A percentile compares a stretch with the other conserved stretches of the same genome.
These are phyloP conservation scores for Hanleya hanleyi DNA, from an alignment of 2,888 invertebrate genomes.

Conservation along the genomic window DNA sequence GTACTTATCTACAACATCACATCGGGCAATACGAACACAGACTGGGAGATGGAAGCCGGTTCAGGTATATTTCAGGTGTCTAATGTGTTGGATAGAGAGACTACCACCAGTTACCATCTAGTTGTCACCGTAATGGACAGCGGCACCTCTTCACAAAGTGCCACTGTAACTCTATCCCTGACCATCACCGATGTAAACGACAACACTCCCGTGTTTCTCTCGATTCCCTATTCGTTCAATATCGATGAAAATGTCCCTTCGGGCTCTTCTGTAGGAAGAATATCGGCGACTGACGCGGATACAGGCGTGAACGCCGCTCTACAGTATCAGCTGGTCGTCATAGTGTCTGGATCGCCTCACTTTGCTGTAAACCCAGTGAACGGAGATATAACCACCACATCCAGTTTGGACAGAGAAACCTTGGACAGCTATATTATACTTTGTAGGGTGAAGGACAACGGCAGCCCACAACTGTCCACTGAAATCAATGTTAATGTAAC, in stretches of 20 bases:
- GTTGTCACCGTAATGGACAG: slow-evolving; percentile 44
- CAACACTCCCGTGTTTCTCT: slow-evolving; percentile 50
- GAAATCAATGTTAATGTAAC: slow-evolving; percentile 50
- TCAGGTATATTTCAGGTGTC: slow-evolving; percentile 46
- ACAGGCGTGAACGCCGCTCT: slow-evolving; percentile 48
- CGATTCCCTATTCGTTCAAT: slow-evolving; percentile 43
- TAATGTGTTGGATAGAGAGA: slow-evolving; percentile 57
- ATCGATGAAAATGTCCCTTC: slow-evolving; percentile 52
- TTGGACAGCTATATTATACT: slow-evolving; percentile 41
- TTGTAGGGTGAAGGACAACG: slow-evolving; percentile 51
- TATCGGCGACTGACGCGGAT: slow-evolving; percentile 56
- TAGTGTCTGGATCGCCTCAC: slow-evolving; percentile 40
- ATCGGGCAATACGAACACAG: slow-evolving; percentile 51
- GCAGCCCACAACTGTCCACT: slow-evolving; percentile 42
- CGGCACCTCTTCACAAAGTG: slow-evolving; percentile 36
- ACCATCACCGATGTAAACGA: slow-evolving; percentile 59
- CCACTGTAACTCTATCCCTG: slow-evolving; percentile 44
- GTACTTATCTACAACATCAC: slow-evolving; percentile 49
- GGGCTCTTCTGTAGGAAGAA: slow-evolving; percentile 40
- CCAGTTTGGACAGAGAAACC: slow-evolving; percentile 48
- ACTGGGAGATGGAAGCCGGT: slow-evolving; percentile 50
- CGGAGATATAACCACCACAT: slow-evolving; percentile 42
- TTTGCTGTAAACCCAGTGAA: slow-evolving; percentile 42
- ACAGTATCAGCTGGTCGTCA: slow-evolving; percentile 37
- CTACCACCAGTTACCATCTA: slow-evolving; percentile 45